These are phyloP conservation scores for Drosophila rellima DNA, from an alignment of 2,888 invertebrate genomes.

Conservation along the genomic window DNA sequence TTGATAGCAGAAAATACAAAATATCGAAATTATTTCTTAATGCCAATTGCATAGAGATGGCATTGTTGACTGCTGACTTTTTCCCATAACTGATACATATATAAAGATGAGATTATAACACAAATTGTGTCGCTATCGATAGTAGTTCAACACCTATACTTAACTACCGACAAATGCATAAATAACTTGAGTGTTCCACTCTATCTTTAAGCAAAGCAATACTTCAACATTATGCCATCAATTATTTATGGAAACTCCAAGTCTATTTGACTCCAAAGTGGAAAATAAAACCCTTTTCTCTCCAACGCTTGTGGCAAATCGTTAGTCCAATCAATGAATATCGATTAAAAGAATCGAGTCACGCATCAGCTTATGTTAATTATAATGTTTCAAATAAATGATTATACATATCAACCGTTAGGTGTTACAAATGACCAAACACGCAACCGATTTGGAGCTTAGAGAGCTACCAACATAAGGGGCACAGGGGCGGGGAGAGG, in stretches of 20 bases:
- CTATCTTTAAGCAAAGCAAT: neutral
- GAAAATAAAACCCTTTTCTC: neutral
- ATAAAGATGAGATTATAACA: neutral
- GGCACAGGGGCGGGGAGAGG: neutral
- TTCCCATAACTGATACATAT: too few species aligned
- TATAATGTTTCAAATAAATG: slow-evolving; percentile 66
- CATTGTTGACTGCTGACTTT: too few species aligned
- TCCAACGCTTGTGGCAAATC: slow-evolving; percentile 31
- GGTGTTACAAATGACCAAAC: slow-evolving; percentile 78
- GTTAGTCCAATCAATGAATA: slow-evolving; percentile 38
- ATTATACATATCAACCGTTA: slow-evolving; percentile 77
- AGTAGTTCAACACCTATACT: neutral
- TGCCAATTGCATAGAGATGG: too few species aligned
- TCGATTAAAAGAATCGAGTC: slow-evolving; percentile 24
- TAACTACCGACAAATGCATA: neutral
- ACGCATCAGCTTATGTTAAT: slow-evolving; percentile 64
- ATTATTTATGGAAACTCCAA: slow-evolving; percentile 37
- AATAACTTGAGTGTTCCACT: neutral
- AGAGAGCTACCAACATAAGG: too few species aligned
- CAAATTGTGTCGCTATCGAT: neutral
- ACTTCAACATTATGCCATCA: neutral
- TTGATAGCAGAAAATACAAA: too few species aligned
- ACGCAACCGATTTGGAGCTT: slow-evolving; percentile 45
- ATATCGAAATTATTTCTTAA: too few species aligned
- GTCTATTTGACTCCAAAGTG: neutral